phyloP scores from a whole-genome alignment of 2,797 vertebrate species.

The Sciaenops ocellatus region DNA sequence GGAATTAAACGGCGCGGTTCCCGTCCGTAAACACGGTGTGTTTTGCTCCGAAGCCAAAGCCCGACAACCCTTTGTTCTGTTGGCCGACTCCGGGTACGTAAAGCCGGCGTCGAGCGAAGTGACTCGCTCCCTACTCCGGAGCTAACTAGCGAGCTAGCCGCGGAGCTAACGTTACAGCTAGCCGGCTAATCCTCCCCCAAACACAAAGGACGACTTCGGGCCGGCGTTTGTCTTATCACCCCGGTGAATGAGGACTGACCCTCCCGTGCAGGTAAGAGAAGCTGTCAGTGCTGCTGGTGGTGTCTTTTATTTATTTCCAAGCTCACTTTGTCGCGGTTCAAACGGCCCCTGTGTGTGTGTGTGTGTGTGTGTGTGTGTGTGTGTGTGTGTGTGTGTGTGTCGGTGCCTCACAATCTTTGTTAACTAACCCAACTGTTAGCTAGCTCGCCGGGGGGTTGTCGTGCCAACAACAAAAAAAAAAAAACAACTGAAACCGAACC shows the following conservation, averaged over 20 bases:
- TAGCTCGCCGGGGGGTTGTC: conserved; percentile 57
- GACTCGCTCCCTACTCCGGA: conserved; percentile 60
- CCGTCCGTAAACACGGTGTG: rapidly evolving
- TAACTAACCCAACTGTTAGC: conserved; percentile 65
- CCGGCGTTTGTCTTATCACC: conserved; percentile 42
- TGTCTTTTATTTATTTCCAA: not conserved
- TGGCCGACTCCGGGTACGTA: conserved; percentile 26
- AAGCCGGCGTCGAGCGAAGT: conserved; percentile 78
- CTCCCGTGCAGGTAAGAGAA: conserved; percentile 72
- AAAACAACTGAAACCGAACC: no score
- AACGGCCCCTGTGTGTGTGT: not conserved
- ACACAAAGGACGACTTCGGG: conserved; percentile 71
- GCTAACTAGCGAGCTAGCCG: conserved; percentile 77
- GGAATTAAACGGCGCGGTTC: not conserved
- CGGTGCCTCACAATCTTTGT: conserved; percentile 50
- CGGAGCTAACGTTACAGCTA: conserved; percentile 73
- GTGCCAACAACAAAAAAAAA: conserved; percentile 8
- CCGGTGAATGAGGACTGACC: conserved; percentile 78
- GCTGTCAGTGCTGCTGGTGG: conserved; percentile 41
- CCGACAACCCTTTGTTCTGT: conserved; percentile 18
- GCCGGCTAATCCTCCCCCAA: conserved; percentile 62
- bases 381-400: no score
- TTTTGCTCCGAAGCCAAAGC: no score
- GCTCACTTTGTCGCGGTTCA: conserved; percentile 6
- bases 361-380: no score